Conservation (phyloP, 30 jellyfish, hydroid and myxozoan species). For the Aurelia sp. region DNA sequence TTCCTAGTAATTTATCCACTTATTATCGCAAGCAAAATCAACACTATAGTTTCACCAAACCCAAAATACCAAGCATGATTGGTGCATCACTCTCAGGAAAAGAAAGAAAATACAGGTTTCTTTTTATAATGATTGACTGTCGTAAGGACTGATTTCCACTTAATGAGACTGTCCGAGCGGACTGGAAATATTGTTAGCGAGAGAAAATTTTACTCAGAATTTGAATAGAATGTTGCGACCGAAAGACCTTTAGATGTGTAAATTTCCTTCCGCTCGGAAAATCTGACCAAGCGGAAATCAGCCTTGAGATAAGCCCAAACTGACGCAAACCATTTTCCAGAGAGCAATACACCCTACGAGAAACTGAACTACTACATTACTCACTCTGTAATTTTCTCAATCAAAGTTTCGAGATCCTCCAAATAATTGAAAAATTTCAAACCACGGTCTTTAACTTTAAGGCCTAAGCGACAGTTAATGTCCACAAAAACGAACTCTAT, state of each 20-base stretch:
- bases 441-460: constrained; percentile 8
- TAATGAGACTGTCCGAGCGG: too few relatives aligned
- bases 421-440: background rate
- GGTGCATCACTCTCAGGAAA: constrained; percentile 10
- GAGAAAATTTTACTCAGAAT: too few relatives aligned
- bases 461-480: constrained; percentile 17
- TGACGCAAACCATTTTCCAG: background rate
- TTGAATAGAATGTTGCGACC: too few relatives aligned
- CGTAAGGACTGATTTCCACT: too few relatives aligned
- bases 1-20: constrained; percentile 7
- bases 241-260: background rate
- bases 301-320: background rate
- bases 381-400: constrained; percentile 1
- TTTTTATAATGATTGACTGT: background rate
- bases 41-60: constrained; percentile 13
- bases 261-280: too few relatives aligned
- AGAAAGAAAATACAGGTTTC: background rate
- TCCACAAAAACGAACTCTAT: constrained; percentile 17
- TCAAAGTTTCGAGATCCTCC: constrained; percentile 15
- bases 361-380: background rate
- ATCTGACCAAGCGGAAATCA: too few relatives aligned
- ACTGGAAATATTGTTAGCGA: too few relatives aligned
- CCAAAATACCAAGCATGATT: constrained; percentile 8
- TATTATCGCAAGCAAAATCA: background rate
- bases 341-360: constrained; percentile 13